Evolutionary conservation across 2,888 invertebrate species (phyloP).

Genomic region (Gari tellinella): DNA sequence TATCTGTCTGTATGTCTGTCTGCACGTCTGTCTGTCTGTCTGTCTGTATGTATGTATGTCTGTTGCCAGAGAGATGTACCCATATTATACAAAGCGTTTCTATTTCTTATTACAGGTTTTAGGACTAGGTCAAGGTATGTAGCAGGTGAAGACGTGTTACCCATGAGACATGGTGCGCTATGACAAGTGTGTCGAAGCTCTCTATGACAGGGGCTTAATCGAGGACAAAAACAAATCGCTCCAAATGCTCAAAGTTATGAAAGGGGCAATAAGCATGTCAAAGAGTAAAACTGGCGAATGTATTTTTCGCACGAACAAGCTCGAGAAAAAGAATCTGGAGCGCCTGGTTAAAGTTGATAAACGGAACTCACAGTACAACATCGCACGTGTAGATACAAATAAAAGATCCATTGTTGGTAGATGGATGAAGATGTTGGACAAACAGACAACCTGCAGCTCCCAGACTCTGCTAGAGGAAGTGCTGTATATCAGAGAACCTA

Average conservation of each 20-base stretch:
- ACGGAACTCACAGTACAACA: constrained; percentile 41
- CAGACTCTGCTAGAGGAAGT: constrained; percentile 47
- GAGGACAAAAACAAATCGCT: constrained; percentile 64
- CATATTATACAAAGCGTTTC: no score
- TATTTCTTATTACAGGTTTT: no score
- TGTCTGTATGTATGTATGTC: no score
- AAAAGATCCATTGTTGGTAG: constrained; percentile 43
- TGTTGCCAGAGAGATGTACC: no score
- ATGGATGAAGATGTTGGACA: constrained; percentile 49
- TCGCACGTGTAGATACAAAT: constrained; percentile 41
- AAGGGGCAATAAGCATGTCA: constrained; percentile 73
- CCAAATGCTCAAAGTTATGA: constrained; percentile 70
- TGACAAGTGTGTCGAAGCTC: constrained; percentile 67
- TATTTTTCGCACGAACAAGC: constrained; percentile 69
- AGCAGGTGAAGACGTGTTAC: no score
- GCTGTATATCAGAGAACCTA: constrained; percentile 25
- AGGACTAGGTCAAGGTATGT: no score
- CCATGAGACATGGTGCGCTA: constrained; percentile 63
- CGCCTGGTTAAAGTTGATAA: constrained; percentile 56
- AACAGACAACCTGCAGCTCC: constrained; percentile 39
- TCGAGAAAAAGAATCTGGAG: constrained; percentile 66
- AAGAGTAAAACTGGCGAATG: constrained; percentile 72
- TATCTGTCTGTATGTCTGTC: no score
- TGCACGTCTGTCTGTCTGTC: no score
- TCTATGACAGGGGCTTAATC: constrained; percentile 62